Base-by-base conservation (phyloP, 2,888 invertebrate species). In the Drymonia ruficornis region DNA sequence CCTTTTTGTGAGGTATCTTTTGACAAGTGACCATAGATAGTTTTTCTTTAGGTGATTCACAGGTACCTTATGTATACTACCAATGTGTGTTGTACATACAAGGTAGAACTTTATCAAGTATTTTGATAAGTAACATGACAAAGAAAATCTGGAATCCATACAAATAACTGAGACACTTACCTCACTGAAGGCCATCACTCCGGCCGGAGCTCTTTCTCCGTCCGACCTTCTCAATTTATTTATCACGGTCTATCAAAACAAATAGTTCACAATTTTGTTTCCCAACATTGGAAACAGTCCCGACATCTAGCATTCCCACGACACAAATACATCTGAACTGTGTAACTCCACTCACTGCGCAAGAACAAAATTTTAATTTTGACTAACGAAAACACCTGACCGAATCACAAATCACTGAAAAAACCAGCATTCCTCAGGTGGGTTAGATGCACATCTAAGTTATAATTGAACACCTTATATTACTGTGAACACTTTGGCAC, bases 161-260 rank as follows among this genome's bases (percentile, higher is more conserved):
- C 66, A 63, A 65, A 63, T 58, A 63, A 55, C 57, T 56, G 66
- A 77, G 69, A 75, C 70, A 91, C 94, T 94, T 87, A 95, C 95
- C 95, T 96, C 95, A 94, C 95, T 95, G 94, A 95, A 95, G 95
- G 95, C 95, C 95, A 95, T 95, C 84, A 93, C 93, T 94, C 94
- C 85, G 91, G 90, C 93, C 91, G 93, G 89, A 70, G 86, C 86
- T 92, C 87, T 87, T 90, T 87, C 89, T 88, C 89, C 89, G 84
- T 88, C 89, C 91, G 87, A 92, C 91, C 92, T 91, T 88, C 81
- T 84, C 79, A 84, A 83, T 86, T 84, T 84, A 85, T 76, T 87
- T 81, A 85, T 80, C 87, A 84, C 86, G 80, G 74, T 84, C 81
- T 86, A 88, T 88, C 91, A 92, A 93, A 93, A 93, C 91, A 93